These are phyloP conservation scores for Lutjanus erythropterus DNA, from an alignment of 2,113 vertebrate genomes.

Conservation along the genomic window DNA sequence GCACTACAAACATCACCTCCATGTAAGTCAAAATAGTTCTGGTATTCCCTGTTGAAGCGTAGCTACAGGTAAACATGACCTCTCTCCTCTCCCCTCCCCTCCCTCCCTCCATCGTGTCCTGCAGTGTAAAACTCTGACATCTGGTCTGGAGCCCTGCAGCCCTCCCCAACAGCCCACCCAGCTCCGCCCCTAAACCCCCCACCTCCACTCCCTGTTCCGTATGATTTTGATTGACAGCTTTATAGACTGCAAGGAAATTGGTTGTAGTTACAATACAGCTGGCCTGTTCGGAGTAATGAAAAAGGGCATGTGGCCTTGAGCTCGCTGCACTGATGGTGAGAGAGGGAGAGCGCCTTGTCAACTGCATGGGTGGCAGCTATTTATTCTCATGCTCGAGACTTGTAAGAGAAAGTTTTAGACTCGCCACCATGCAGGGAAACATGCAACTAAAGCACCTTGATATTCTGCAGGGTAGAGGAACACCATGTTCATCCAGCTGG, in stretches of 20 bases:
- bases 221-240: constrained; percentile 88
- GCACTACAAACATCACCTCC: not conserved
- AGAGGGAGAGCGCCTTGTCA: constrained; percentile 64
- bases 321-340: constrained; percentile 66
- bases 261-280: constrained; percentile 88
- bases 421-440: not conserved
- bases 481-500: not conserved
- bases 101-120: constrained; percentile 32
- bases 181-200: constrained; percentile 63
- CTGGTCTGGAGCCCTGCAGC: constrained; percentile 73
- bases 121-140: constrained; percentile 78
- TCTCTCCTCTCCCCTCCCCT: not conserved
- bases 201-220: constrained; percentile 73
- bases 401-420: constrained; percentile 14
- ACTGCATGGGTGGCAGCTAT: constrained; percentile 81
- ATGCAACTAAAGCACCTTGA: not conserved
- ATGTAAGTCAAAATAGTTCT: constrained; percentile 17
- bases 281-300: constrained; percentile 85
- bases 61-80: constrained; percentile 52
- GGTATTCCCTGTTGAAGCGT: constrained; percentile 2
- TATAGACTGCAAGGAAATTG: constrained; percentile 90
- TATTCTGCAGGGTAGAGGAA: not conserved
- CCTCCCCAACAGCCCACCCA: constrained; percentile 67
- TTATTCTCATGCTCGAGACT: constrained; percentile 64
- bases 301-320: constrained; percentile 85